Base-by-base conservation (phyloP, 2,888 invertebrate species). In the Julus scanicus region DNA sequence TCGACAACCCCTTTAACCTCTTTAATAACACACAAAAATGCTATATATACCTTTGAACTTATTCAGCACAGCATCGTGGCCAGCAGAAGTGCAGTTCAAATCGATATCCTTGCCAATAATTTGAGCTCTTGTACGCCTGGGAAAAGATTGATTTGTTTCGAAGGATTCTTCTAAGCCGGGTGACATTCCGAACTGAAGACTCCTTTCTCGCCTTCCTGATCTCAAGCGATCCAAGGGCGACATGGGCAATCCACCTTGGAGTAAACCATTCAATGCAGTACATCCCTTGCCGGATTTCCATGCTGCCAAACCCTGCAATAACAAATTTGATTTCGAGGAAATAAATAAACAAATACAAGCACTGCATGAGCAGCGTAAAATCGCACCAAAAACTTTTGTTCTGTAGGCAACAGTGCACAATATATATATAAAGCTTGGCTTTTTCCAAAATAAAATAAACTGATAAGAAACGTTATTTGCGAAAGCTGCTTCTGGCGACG, bases 101-200 rank as follows among this genome's bases (percentile, higher is more conserved):
- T 44, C 86, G n/a, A 84, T 85, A 44, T 53, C 15, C 6, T 37
- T 39, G 37, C 49, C 37, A 13, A 39, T 11, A 90, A 93, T 88
- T 92, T 91, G 9, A 92, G 93, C 88, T 91, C 86, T 63, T 48
- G 86, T 15, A 53, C 89, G 87, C 88, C 91, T 91, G n/a, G 95
- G 95, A 91, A 94, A 94, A 90, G 94, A 94, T 91, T 95, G 95
- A 91, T 95, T 95, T 37, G 92, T 93, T 91, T 94, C 94, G 92
- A 94, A 95, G 48, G 94, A 94, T 90, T 90, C 89, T 9, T 89
- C 90, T 29, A 88, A 88, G 17, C 86, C 87, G 8, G 89, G 86
- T 1, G 89, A 89, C 6, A 91, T 88, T 6, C 92, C 92, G 49
- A 92, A 89, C 90, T 91, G 91, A 3, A 89, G 88, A 0, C 91